Percentiles rank a stretch among this genome's conserved stretches.
These are phyloP conservation scores for Amblyjoppa proteus DNA, from an alignment of 2,888 invertebrate genomes.

Conservation along the genomic window DNA sequence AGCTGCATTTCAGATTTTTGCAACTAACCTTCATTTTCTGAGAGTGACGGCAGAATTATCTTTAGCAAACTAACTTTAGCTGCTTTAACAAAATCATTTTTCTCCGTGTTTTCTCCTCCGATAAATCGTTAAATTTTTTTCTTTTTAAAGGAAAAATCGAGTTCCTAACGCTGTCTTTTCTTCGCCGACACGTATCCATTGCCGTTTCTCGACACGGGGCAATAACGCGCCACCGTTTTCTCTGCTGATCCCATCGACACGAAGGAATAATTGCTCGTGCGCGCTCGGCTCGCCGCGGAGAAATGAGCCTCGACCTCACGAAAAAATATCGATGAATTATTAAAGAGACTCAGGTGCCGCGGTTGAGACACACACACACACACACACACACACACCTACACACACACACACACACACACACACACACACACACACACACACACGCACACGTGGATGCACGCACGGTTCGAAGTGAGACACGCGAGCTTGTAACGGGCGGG, in stretches of 20 bases:
- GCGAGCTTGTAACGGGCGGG: slow-evolving; percentile 30
- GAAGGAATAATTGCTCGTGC: slow-evolving; percentile 41
- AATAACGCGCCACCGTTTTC: slow-evolving; percentile 29
- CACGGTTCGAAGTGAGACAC: slow-evolving; percentile 22
- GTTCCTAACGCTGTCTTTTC: background rate
- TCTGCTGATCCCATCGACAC: slow-evolving; percentile 54
- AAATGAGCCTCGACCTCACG: slow-evolving; percentile 47
- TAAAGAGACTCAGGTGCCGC: slow-evolving; percentile 35
- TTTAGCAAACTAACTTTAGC: too few relatives aligned
- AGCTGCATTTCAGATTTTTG: too few relatives aligned
- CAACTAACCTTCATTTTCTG: too few relatives aligned
- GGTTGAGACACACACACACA: slow-evolving; percentile 18
- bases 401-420: background rate
- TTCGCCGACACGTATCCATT: background rate
- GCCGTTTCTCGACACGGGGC: slow-evolving; percentile 4
- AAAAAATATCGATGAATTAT: slow-evolving; percentile 62
- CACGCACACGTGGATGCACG: background rate
- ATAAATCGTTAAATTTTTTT: too few relatives aligned
- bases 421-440: background rate
- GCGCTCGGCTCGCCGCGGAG: slow-evolving; percentile 25
- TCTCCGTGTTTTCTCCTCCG: background rate
- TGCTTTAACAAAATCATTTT: too few relatives aligned
- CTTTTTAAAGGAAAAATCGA: too few relatives aligned
- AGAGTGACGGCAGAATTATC: too few relatives aligned
- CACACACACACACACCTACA: background rate